Base-by-base conservation (phyloP, 2,888 invertebrate species). In the Taphrorychus bicolor region DNA sequence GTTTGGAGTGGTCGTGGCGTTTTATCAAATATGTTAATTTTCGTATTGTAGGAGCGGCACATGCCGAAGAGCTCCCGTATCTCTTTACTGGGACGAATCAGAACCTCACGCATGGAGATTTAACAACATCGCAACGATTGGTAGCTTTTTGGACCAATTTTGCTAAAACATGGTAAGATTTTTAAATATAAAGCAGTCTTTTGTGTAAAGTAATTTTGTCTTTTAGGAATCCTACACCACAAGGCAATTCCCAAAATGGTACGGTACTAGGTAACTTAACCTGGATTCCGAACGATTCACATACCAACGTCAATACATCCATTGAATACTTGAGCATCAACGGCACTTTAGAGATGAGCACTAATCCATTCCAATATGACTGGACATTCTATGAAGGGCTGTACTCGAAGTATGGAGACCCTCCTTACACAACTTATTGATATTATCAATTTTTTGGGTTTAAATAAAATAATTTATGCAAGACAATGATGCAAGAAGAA, bases 111-210 rank as follows among this genome's bases (percentile, higher is more conserved):
- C n/a, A n/a, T n/a, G n/a, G n/a, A n/a, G n/a, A n/a, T n/a, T n/a
- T n/a, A 14, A 19, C 2, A 14, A 5, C 22, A 41, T 7, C 3
- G 7, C 3, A 22, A 7, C 32, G 1, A 17, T 32, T 67, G 16
- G 45, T 62, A 14, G 59, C 62, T 14, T 23, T 68, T 11, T 68
- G 63, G 63, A 68, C 63, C 5, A 68, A 68, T 23, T 68, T 68
- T 63, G 68, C 68, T n/a, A 63, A 68, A 63, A 63, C 59, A 11
- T 49, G 59, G 68, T 68, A 68, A 68, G n/a, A n/a, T n/a, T n/a
- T 17, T 14, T 21, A 3, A 21, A 1, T 7, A n/a, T 51, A 51
- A 51, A 21, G 14, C 7, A 22, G 24, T 54, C 24, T 23, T 24
- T 53, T 32, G n/a, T n/a, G n/a, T n/a, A n/a, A n/a, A n/a, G n/a